phyloP scores from a whole-genome alignment of 2,113 vertebrate genomes.

The Ivindomyrus marchei region DNA sequence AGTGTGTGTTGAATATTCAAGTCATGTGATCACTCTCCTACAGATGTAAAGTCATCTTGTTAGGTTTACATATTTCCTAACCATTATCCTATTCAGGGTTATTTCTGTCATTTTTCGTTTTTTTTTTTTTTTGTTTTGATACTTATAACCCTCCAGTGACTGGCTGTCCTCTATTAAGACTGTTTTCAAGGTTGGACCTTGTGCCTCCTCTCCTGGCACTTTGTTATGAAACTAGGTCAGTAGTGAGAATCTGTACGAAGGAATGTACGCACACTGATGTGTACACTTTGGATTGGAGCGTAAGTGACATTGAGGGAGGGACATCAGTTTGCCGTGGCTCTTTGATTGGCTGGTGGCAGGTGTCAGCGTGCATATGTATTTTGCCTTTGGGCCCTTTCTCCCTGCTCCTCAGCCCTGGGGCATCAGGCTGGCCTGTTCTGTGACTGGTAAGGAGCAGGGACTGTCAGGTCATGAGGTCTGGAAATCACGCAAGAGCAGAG shows the following conservation, averaged over 20 bases:
- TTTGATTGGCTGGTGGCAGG: not conserved
- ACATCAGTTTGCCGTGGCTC: not conserved
- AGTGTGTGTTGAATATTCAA: not conserved
- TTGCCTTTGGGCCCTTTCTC: not conserved
- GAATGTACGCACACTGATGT: not conserved
- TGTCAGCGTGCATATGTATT: not conserved
- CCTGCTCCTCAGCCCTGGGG: not conserved
- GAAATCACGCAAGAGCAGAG: not conserved
- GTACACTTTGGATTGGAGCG: not conserved
- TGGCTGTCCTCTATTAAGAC: not conserved
- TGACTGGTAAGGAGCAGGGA: not conserved
- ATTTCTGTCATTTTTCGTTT: not conserved
- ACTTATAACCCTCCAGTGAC: not conserved
- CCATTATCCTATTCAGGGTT: not conserved
- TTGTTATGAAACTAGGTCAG: constrained; percentile 4
- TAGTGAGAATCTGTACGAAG: constrained; percentile 10
- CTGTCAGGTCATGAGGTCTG: not conserved
- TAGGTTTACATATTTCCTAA: not conserved
- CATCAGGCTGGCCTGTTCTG: not conserved
- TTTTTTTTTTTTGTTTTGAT: not conserved
- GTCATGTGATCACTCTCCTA: not conserved
- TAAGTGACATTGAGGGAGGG: not conserved
- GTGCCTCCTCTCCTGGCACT: not conserved
- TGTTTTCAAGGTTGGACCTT: not conserved
- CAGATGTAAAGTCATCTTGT: not conserved